Conservation (phyloP, 1,140 invertebrate species). For the Globodera ellingtonae region DNA sequence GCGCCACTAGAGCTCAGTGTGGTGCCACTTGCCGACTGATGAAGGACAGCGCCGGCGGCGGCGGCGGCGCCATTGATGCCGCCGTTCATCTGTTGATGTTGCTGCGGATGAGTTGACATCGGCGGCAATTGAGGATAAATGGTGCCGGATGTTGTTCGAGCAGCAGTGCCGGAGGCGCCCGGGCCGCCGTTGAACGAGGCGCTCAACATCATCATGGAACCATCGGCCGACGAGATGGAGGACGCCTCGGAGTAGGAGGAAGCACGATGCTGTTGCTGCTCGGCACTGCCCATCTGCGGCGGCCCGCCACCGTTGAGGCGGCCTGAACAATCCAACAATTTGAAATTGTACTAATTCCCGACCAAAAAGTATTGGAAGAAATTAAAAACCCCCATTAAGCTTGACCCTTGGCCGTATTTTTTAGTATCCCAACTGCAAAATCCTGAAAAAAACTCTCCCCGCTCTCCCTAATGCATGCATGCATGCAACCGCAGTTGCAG, state of each 20-base stretch:
- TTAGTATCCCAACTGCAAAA: neutral
- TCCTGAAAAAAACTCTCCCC: neutral
- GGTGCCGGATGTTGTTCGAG: neutral
- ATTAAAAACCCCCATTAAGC: too few relatives aligned
- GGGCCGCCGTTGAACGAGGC: neutral
- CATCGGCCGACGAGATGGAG: slow-evolving; percentile 36
- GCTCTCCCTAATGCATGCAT: too few relatives aligned
- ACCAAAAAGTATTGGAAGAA: too few relatives aligned
- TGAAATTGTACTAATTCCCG: too few relatives aligned
- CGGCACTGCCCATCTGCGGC: slow-evolving; percentile 3
- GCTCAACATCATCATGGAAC: neutral
- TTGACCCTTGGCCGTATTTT: too few relatives aligned
- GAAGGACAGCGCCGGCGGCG: neutral
- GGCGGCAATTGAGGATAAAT: neutral
- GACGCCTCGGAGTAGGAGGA: slow-evolving; percentile 39
- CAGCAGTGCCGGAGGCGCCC: neutral
- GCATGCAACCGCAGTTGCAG: too few relatives aligned
- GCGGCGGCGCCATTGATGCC: neutral
- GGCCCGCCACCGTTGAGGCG: slow-evolving; percentile 14
- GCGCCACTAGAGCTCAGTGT: neutral
- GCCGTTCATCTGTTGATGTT: neutral
- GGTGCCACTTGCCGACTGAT: neutral
- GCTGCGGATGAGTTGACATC: neutral
- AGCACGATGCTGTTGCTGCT: slow-evolving; percentile 1
- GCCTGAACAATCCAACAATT: too few relatives aligned